Evolutionary conservation across 2,888 invertebrate species (phyloP).

Genomic region (Aphidius colemani): DNA sequence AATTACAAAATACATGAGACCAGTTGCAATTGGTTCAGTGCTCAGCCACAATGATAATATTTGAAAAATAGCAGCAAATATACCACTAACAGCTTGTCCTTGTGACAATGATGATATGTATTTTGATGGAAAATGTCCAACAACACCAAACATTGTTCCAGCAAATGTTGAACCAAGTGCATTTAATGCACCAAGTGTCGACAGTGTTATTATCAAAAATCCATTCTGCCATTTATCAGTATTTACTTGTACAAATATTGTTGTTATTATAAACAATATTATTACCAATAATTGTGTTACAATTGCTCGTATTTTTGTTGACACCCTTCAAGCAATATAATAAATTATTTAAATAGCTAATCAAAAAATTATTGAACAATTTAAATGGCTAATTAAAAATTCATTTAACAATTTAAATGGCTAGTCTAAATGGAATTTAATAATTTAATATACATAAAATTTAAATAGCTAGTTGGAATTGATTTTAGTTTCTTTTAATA

Average conservation of each 20-base stretch:
- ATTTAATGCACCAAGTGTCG: conserved; percentile 63
- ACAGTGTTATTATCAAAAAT: background rate
- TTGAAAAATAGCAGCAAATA: conserved; percentile 84
- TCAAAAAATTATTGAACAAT: too few relatives aligned
- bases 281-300: conserved; percentile 54
- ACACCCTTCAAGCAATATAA: conserved; percentile 46
- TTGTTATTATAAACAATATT: background rate
- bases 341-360: too few relatives aligned
- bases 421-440: too few relatives aligned
- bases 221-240: conserved; percentile 1
- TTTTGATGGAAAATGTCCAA: conserved; percentile 81
- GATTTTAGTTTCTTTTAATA: too few relatives aligned
- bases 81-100: conserved; percentile 91
- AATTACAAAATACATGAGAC: conserved; percentile 87
- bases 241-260: too few relatives aligned
- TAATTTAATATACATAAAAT: too few relatives aligned
- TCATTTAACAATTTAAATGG: too few relatives aligned
- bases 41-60: conserved; percentile 82
- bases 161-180: conserved; percentile 84
- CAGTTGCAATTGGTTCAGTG: conserved; percentile 78
- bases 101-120: conserved; percentile 90
- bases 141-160: conserved; percentile 85
- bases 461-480: too few relatives aligned
- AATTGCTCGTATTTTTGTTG: conserved; percentile 57
- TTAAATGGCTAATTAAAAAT: too few relatives aligned